Conservation (phyloP, 1,140 invertebrate species). For the Temnothorax longispinosus region DNA sequence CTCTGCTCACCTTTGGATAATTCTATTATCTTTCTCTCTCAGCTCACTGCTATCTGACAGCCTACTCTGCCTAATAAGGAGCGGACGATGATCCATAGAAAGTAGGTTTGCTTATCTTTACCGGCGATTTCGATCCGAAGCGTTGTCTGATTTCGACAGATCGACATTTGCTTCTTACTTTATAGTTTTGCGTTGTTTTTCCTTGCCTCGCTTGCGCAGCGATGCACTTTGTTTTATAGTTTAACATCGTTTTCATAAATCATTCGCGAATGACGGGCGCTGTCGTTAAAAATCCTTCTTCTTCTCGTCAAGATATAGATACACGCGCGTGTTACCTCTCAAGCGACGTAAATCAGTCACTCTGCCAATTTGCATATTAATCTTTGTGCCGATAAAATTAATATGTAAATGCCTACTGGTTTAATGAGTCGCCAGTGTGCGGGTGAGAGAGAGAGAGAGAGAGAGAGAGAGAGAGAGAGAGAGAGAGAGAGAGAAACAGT, state of each 20-base stretch:
- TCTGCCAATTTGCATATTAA: conserved; percentile 46
- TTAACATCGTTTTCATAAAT: conserved; percentile 39
- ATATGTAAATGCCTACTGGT: conserved; percentile 43
- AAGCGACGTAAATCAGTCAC: conserved; percentile 44
- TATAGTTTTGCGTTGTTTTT: neutral
- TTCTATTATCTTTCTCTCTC: conserved; percentile 22
- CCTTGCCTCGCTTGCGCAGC: neutral
- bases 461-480: neutral
- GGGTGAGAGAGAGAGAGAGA: neutral
- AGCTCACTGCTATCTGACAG: neutral
- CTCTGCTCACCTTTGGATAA: conserved; percentile 53
- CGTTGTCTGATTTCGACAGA: neutral
- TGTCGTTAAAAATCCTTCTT: conserved; percentile 16
- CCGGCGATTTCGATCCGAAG: conserved; percentile 66
- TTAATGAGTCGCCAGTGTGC: conserved; percentile 13
- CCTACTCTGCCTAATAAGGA: conserved; percentile 69
- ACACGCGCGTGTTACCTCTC: neutral
- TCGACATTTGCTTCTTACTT: neutral
- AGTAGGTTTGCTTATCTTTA: conserved; percentile 74
- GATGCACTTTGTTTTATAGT: conserved; percentile 6
- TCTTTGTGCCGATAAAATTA: conserved; percentile 36
- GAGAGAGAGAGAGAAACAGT: neutral
- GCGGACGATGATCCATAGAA: conserved; percentile 70
- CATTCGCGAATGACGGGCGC: neutral
- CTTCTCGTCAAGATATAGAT: neutral